A percentile compares a stretch with the other conserved stretches of the same genome.
Evolutionary conservation across 2,113 vertebrate species (phyloP).

Genomic region (Callipepla californica): DNA sequence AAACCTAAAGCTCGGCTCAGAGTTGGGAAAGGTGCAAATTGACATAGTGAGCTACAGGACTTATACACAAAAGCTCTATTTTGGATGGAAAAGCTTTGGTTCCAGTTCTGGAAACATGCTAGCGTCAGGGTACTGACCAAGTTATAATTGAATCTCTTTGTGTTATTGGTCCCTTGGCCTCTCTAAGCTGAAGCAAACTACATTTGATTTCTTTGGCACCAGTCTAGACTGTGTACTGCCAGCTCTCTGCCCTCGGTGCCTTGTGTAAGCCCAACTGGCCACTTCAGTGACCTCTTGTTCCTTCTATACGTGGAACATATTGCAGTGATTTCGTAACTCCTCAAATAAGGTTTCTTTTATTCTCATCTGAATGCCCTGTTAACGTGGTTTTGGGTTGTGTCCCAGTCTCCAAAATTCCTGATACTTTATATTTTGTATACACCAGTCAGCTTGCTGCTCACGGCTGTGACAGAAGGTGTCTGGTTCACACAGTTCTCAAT

Average conservation of each 20-base stretch:
- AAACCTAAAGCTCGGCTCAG: neutral
- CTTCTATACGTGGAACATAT: slow-evolving; percentile 51
- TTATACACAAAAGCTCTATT: neutral
- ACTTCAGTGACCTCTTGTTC: slow-evolving; percentile 64
- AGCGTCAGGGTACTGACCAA: slow-evolving; percentile 32
- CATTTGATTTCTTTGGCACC: slow-evolving; percentile 66
- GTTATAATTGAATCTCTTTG: slow-evolving; percentile 59
- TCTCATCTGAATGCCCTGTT: slow-evolving; percentile 40
- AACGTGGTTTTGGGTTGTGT: slow-evolving; percentile 31
- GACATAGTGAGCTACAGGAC: neutral
- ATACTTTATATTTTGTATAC: slow-evolving; percentile 15
- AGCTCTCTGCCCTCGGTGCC: slow-evolving; percentile 28
- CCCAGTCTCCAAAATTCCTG: slow-evolving; percentile 43
- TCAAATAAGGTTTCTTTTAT: slow-evolving; percentile 60
- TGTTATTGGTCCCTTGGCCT: slow-evolving; percentile 57
- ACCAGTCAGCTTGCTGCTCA: neutral
- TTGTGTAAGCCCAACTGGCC: slow-evolving; percentile 40
- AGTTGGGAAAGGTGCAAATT: neutral
- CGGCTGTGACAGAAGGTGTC: neutral
- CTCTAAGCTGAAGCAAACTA: slow-evolving; percentile 26
- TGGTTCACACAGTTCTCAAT: neutral
- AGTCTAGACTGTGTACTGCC: neutral
- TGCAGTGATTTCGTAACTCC: slow-evolving; percentile 33
- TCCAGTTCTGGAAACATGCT: slow-evolving; percentile 27
- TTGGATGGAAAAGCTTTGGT: slow-evolving; percentile 33